phyloP scores from a whole-genome alignment of 64 coral and sea anemone genomes.

The Dendronephthya gigantea region DNA sequence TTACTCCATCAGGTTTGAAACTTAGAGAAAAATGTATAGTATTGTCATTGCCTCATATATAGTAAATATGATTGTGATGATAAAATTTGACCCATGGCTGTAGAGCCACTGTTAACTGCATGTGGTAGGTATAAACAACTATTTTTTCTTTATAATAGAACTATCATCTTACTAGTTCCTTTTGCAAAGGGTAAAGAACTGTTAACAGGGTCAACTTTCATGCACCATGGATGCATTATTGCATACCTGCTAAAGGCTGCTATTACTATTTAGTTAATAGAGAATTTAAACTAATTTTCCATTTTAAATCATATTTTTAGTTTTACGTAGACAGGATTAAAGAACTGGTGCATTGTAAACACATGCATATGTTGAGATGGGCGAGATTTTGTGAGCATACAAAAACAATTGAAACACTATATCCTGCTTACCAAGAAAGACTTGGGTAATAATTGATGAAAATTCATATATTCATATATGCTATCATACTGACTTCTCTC shows the following conservation, averaged over 20 bases:
- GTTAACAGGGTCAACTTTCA: too few species aligned
- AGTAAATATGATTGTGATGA: too few species aligned
- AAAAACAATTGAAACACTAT: constrained; percentile 81
- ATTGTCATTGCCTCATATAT: background rate
- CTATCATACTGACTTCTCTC: background rate
- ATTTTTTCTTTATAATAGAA: too few species aligned
- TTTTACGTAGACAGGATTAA: constrained; percentile 84
- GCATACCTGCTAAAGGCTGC: too few species aligned
- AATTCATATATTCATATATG: background rate
- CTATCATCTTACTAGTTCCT: too few species aligned
- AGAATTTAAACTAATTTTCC: background rate
- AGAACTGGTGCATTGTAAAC: constrained; percentile 88
- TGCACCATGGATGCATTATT: too few species aligned
- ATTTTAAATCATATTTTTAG: constrained; percentile 15
- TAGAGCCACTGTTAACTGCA: too few species aligned
- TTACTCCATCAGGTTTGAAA: constrained; percentile 82
- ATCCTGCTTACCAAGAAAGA: constrained; percentile 70
- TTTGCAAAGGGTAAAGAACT: too few species aligned
- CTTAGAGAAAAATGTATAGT: background rate
- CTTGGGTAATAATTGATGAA: constrained; percentile 35
- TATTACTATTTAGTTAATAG: too few species aligned
- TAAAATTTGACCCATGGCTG: too few species aligned
- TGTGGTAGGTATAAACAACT: too few species aligned
- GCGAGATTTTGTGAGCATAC: constrained; percentile 88
- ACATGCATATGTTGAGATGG: constrained; percentile 97